Evolutionary conservation across 2,797 vertebrate genomes (phyloP).

Genomic region (Danio albolineatus): DNA sequence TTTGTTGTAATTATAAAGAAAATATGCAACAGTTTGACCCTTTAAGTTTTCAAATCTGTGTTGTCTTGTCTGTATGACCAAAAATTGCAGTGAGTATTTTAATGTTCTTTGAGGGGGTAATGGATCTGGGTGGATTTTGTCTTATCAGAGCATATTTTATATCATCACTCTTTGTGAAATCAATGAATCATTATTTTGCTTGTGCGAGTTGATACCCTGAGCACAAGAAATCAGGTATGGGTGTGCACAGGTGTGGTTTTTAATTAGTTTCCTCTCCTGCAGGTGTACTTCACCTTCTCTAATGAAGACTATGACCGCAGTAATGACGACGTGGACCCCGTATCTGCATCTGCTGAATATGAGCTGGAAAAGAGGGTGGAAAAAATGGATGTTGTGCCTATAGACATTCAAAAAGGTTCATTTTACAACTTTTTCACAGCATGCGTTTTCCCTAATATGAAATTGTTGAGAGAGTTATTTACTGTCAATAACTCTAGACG

Average conservation of each 20-base stretch:
- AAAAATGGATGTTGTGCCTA: conserved; percentile 90
- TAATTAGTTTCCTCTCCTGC: conserved; percentile 34
- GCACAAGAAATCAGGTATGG: no score
- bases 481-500: not conserved
- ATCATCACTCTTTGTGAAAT: no score
- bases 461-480: not conserved
- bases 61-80: no score
- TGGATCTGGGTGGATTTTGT: no score
- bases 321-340: conserved; percentile 90
- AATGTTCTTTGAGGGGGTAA: no score
- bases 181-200: no score
- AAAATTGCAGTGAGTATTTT: no score
- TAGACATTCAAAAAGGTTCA: conserved; percentile 91
- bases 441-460: not conserved
- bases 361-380: conserved; percentile 94
- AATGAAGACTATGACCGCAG: conserved; percentile 89
- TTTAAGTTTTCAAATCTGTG: no score
- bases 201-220: no score
- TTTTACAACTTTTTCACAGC: not conserved
- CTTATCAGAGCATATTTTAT: no score
- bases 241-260: not conserved
- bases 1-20: no score
- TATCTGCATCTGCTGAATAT: conserved; percentile 90
- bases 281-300: conserved; percentile 90
- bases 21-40: no score